A percentile compares a stretch with the other conserved stretches of the same genome.
Evolutionary conservation across 2,888 invertebrate genomes (phyloP).

Genomic region (Plagodis pulveraria): DNA sequence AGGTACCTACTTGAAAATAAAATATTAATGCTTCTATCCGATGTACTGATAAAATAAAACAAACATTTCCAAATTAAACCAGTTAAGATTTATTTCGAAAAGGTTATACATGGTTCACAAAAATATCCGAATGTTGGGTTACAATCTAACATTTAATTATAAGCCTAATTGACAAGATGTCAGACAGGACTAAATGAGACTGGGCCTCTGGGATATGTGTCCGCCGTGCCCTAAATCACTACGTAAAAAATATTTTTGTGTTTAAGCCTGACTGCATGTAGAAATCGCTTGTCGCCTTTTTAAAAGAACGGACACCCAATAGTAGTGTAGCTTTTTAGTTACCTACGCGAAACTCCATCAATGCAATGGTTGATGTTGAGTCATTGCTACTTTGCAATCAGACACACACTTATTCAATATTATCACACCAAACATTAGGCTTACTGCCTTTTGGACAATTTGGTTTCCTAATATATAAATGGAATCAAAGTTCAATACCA

Average conservation of each 20-base stretch:
- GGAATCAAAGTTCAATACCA: too few species aligned
- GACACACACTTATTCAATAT: slow-evolving; percentile 11
- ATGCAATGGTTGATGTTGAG: background rate
- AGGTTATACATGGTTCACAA: slow-evolving; percentile 36
- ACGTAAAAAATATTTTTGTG: slow-evolving; percentile 35
- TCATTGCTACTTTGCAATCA: slow-evolving; percentile 3
- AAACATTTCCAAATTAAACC: slow-evolving; percentile 38
- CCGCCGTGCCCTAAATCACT: slow-evolving; percentile 37
- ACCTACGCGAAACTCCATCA: background rate
- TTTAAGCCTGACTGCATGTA: slow-evolving; percentile 27
- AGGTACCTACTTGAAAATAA: too few species aligned
- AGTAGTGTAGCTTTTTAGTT: background rate
- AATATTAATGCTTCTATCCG: too few species aligned
- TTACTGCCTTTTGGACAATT: slow-evolving; percentile 13
- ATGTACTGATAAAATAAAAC: slow-evolving; percentile 12
- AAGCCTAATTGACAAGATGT: slow-evolving; percentile 67
- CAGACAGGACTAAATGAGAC: slow-evolving; percentile 48
- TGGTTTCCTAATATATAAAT: slow-evolving; percentile 5
- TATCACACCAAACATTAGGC: slow-evolving; percentile 16
- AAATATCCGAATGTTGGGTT: slow-evolving; percentile 46
- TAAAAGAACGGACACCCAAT: slow-evolving; percentile 14
- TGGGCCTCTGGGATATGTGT: slow-evolving; percentile 54
- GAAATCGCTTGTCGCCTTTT: slow-evolving; percentile 9
- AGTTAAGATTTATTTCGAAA: slow-evolving; percentile 43
- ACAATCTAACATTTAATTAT: slow-evolving; percentile 36